Conservation (phyloP, 2,113 vertebrate species). For the Neogobius melanostomus region DNA sequence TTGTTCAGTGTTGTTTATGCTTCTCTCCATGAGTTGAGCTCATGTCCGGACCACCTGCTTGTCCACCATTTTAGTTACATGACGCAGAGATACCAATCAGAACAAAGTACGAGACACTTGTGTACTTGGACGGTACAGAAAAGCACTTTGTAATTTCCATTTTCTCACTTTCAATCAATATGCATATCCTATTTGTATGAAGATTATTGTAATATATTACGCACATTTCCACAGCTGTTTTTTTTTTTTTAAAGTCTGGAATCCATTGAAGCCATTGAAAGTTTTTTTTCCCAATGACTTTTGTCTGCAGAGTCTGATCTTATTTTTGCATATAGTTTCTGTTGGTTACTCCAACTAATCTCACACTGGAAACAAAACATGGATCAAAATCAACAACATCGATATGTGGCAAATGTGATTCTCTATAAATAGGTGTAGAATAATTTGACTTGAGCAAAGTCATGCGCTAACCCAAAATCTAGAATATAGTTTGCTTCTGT, state of each 20-base stretch:
- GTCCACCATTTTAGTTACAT: neutral
- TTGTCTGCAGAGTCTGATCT: neutral
- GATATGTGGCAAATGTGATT: too few species aligned
- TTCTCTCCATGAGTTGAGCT: neutral
- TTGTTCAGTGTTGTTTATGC: neutral
- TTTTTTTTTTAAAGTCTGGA: neutral
- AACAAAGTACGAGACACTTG: neutral
- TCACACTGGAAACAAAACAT: neutral
- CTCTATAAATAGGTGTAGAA: neutral
- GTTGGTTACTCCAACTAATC: neutral
- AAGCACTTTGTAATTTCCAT: neutral
- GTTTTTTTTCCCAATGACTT: neutral
- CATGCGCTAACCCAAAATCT: neutral
- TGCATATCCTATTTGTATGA: neutral
- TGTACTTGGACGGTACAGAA: neutral
- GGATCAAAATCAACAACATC: neutral
- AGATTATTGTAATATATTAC: neutral
- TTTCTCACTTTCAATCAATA: neutral
- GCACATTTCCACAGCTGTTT: neutral
- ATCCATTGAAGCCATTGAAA: neutral
- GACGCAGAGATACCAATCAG: neutral
- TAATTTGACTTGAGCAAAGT: neutral
- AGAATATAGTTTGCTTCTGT: neutral
- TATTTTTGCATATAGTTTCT: neutral
- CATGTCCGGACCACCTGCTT: constrained; percentile 22